phyloP scores from a whole-genome alignment of 2,888 invertebrate genomes.

The Tiliacea citrago region DNA sequence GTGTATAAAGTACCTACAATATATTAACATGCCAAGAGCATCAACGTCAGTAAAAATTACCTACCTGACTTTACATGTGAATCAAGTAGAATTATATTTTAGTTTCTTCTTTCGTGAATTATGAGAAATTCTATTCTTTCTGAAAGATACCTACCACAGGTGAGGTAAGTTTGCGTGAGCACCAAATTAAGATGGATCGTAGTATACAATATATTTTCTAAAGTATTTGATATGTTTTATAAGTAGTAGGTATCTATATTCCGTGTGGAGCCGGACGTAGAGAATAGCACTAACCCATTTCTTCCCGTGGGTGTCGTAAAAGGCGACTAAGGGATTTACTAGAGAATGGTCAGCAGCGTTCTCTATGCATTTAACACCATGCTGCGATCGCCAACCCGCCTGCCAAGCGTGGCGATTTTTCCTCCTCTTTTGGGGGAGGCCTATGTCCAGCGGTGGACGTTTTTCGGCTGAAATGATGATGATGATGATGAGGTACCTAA shows the following conservation, averaged over 20 bases:
- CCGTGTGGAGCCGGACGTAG: no score
- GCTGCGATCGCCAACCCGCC: no score
- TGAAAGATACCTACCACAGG: slow-evolving; percentile 38
- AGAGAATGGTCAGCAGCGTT: no score
- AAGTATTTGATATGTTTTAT: not conserved
- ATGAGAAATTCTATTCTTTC: slow-evolving; percentile 28
- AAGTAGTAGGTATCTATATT: not conserved
- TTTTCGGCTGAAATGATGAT: no score
- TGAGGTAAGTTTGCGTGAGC: slow-evolving; percentile 34
- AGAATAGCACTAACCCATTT: no score
- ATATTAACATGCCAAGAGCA: not conserved
- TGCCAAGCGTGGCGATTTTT: no score
- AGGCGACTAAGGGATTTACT: no score
- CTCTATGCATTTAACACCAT: no score
- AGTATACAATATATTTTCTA: not conserved
- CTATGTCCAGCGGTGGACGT: no score
- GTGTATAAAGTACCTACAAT: not conserved
- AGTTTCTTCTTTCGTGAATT: slow-evolving; percentile 33
- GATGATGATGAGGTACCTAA: no score
- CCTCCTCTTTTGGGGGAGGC: no score
- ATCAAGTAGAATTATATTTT: slow-evolving; percentile 6
- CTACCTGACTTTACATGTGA: slow-evolving; percentile 4
- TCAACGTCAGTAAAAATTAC: slow-evolving; percentile 7
- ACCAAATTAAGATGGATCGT: slow-evolving; percentile 46
- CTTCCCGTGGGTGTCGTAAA: no score